Evolutionary conservation across 2,797 vertebrate genomes (phyloP), one percentile per base, ranked within the genome.

Genomic region (Naso thynnoides): DNA sequence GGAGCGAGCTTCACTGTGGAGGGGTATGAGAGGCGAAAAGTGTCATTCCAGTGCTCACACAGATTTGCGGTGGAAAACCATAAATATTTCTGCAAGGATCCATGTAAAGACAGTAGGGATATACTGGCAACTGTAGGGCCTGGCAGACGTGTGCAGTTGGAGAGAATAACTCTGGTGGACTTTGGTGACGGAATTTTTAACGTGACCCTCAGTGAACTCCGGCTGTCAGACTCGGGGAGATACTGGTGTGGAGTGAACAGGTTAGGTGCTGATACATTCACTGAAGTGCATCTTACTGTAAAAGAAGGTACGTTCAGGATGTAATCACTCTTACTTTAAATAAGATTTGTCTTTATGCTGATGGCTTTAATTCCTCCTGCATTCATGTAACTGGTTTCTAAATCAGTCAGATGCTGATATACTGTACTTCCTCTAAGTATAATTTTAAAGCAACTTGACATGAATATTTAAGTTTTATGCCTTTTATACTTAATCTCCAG

Each of bases 21-120:
- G 9, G 85, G 76, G 64, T 7, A 41, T 0, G 76, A 83, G 24
- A 54, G 83, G 1, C 67, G 52, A 56, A 1, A 52, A 0, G 66
- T 90, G 11, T 69, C 47, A 0, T 83, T 91, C 62, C 18, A 1
- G 9, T 91, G 88, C 72, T 59, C 74, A 39, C 83, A 91, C 63
- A 44, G 0, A 6, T 0, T 8, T 0, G 89, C 87, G 0, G 0
- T 0, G 6, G 31, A 3, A 0, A 38, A 79, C 23, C 0, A 1
- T 0, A 92, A 91, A 66, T 91, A 91, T 71, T 26, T 93, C 50
- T 93, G 92, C 70, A 79, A n/a, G 41, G 14, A 84, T 42, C 45
- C 29, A 1, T 93, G 90, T 38, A 19, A 1, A 6, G 0, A 1
- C 5, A 0, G 0, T 0, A 1, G 31, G 21, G 65, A 89, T 21